Percentiles rank a stretch among this genome's conserved stretches.
phyloP scores from a whole-genome alignment of 2,797 vertebrate species.

The Alectoris magna region DNA sequence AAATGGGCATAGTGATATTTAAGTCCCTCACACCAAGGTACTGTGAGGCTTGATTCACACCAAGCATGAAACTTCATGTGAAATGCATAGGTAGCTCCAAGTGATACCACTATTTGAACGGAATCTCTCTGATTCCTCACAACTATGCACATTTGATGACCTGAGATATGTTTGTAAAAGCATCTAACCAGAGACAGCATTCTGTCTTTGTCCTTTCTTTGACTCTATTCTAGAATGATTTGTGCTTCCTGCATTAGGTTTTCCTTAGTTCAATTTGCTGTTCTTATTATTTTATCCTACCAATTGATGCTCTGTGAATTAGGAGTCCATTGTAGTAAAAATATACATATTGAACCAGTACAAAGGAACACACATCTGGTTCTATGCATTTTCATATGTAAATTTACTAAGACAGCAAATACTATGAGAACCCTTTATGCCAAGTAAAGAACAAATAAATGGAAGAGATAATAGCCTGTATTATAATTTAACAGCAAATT shows the following conservation, averaged over 20 bases:
- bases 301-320: neutral
- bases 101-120: neutral
- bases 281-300: neutral
- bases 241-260: neutral
- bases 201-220: neutral
- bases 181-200: neutral
- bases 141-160: neutral
- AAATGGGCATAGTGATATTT: neutral
- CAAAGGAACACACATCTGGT: neutral
- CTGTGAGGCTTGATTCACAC: neutral
- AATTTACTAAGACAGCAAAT: neutral
- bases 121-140: neutral
- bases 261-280: neutral
- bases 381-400: neutral
- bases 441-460: neutral
- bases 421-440: neutral
- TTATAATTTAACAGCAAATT: constrained; percentile 41
- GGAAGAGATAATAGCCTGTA: neutral
- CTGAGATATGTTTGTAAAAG: neutral
- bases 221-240: neutral
- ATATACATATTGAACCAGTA: neutral
- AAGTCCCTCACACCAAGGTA: neutral
- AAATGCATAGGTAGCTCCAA: neutral
- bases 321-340: neutral
- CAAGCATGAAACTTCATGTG: neutral